A percentile compares a stretch with the other conserved stretches of the same genome.
phyloP scores from a whole-genome alignment of 2,113 vertebrate species.

The Capra hircus region DNA sequence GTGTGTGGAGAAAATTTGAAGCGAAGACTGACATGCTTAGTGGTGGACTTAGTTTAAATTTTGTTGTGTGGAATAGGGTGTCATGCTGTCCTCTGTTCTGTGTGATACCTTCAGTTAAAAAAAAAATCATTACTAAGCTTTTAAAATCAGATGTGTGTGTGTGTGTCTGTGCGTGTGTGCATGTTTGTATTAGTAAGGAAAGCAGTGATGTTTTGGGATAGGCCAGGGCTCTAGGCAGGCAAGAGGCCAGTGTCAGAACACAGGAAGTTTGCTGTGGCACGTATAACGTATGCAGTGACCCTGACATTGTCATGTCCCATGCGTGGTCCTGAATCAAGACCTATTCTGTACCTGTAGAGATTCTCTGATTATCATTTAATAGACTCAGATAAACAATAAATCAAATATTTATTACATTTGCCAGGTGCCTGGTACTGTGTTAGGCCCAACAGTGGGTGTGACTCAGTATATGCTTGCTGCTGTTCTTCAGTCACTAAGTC shows the following conservation, averaged over 20 bases:
- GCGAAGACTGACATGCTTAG: neutral
- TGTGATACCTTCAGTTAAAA: neutral
- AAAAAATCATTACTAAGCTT: neutral
- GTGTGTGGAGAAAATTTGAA: neutral
- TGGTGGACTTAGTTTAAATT: neutral
- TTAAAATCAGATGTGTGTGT: neutral
- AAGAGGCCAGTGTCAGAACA: neutral
- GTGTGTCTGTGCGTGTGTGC: neutral
- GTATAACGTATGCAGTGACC: neutral
- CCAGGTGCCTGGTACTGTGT: neutral
- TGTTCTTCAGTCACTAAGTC: neutral
- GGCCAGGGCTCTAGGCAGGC: neutral
- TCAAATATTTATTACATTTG: neutral
- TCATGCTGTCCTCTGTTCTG: neutral
- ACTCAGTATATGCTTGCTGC: neutral
- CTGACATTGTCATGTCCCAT: neutral
- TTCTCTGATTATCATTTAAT: neutral
- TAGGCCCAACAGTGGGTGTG: neutral
- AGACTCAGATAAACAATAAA: neutral
- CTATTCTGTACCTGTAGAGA: neutral
- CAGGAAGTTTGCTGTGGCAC: neutral
- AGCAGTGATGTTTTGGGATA: neutral
- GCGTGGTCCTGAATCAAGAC: neutral
- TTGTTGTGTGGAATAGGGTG: neutral
- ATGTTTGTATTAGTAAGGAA: neutral